Conservation (phyloP, 2,113 vertebrate genomes). For the Psettodes erumei region DNA sequence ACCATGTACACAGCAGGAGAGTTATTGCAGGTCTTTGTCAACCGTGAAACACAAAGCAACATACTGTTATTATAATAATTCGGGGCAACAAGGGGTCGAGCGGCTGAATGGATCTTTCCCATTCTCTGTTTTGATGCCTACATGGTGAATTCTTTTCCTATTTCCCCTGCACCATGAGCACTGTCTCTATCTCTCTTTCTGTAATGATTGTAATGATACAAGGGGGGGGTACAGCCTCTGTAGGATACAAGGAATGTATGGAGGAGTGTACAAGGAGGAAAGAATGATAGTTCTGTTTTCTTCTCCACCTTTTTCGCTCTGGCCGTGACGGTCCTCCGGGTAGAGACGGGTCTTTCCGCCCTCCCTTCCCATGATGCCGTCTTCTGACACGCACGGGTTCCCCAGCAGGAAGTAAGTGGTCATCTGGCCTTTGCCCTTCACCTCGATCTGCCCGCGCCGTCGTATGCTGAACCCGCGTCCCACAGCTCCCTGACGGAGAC, state of each 20-base stretch:
- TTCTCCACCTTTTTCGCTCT: constrained; percentile 17
- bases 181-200: too few relatives aligned
- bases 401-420: constrained; percentile 83
- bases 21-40: neutral
- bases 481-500: constrained; percentile 75
- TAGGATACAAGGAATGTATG: neutral
- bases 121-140: too few relatives aligned
- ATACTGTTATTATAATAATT: too few relatives aligned
- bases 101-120: too few relatives aligned
- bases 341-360: constrained; percentile 21
- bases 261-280: too few relatives aligned
- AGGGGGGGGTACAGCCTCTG: neutral
- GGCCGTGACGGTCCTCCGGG: constrained; percentile 23
- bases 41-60: too few relatives aligned
- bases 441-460: constrained; percentile 83
- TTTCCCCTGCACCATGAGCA: too few relatives aligned
- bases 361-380: constrained; percentile 82
- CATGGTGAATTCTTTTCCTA: too few relatives aligned
- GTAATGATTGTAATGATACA: too few relatives aligned
- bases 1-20: neutral
- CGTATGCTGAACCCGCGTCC: constrained; percentile 81
- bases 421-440: constrained; percentile 88
- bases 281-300: too few relatives aligned
- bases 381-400: constrained; percentile 79
- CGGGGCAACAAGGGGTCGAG: too few relatives aligned